Evolutionary conservation across 2,797 vertebrate genomes (phyloP), one percentile per base, ranked within the genome.

Genomic region (Pangasius sanitwongsei): DNA sequence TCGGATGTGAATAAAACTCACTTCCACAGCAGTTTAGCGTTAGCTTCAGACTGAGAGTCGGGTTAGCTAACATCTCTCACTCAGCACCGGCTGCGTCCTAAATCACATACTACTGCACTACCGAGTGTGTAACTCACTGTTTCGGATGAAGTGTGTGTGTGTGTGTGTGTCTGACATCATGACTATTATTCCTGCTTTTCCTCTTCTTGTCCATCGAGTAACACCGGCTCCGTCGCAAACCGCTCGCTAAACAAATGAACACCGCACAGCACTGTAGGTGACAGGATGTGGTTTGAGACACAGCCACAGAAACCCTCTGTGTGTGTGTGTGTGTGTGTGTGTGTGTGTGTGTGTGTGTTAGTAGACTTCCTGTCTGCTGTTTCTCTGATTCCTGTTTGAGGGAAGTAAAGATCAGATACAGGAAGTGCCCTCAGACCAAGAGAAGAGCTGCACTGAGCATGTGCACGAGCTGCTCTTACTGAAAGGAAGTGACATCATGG

Each of bases 401-500:
- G 77, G 61, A 72, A 48, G 48, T 50, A 83, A 81, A 25, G n/a
- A 59, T 20, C 77, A 74, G 83, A 89, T 69, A 90, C 78, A 86
- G 89, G 88, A 89, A 91, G 87, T 72, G 50, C 13, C 3, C 55
- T 69, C 77, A 69, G 25, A 90, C 50, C 65, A 86, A 55, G 67
- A 69, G 41, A 55, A 78, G 9, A 31, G 74, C 12, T 31, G n/a
- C 65, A 83, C 90, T 88, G 69, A 86, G 84, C 72, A n/a, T 88
- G 85, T 88, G 87, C 85, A 80, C 34, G 34, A 59, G 50, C 78
- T 25, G 86, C 37, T 83, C 69, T 77, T 86, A 72, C 83, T 85
- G 85, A 83, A 7, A 55, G 87, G 89, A 90, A 91, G 44, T 91
- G 74, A 91, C 89, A 87, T 91, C 89, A 88, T 2, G 70, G 59